Evolutionary conservation across 2,797 vertebrate species (phyloP).

Genomic region (Gorsachius magnificus): DNA sequence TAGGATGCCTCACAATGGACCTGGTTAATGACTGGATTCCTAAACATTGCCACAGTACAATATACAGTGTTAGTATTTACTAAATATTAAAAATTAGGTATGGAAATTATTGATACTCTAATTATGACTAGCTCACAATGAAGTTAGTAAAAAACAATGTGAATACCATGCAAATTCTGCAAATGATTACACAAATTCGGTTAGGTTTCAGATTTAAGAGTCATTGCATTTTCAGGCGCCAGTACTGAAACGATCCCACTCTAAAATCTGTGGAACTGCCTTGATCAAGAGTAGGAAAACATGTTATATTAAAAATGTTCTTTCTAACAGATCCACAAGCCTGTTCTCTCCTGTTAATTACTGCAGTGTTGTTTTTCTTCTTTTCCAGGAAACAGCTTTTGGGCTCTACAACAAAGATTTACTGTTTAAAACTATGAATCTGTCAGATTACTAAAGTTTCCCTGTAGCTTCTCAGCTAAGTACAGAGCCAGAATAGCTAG

Average conservation of each 20-base stretch:
- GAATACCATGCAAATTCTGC: background rate
- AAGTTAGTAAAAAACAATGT: background rate
- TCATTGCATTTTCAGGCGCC: background rate
- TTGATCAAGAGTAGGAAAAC: background rate
- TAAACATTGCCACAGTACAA: background rate
- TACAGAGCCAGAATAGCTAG: background rate
- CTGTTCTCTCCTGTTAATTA: background rate
- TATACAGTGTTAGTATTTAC: background rate
- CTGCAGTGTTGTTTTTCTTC: background rate
- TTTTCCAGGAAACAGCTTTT: slow-evolving; percentile 22
- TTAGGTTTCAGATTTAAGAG: background rate
- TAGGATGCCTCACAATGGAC: background rate
- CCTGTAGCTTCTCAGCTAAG: background rate
- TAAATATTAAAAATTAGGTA: background rate
- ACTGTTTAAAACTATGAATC: background rate
- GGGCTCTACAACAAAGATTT: background rate
- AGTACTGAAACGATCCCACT: background rate
- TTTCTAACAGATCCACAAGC: background rate
- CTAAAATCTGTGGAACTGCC: background rate
- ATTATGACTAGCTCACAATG: background rate
- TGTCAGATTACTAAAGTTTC: background rate
- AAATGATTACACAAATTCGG: background rate
- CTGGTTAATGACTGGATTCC: background rate
- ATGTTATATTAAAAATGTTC: background rate
- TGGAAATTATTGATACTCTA: background rate